Evolutionary conservation across 2,797 vertebrate species (phyloP).

Genomic region (Scolopax rusticola): DNA sequence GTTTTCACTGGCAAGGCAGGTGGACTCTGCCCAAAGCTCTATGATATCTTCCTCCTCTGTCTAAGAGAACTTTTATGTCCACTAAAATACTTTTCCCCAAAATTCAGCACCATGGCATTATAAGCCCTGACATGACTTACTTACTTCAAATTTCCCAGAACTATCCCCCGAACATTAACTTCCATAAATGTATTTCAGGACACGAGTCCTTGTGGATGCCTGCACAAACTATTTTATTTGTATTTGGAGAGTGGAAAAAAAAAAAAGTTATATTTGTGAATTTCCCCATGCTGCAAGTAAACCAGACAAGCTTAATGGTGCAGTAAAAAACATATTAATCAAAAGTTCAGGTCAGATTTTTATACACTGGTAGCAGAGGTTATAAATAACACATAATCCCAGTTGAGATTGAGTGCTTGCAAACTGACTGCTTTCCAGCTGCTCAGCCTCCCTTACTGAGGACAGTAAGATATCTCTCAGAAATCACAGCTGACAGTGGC

Average conservation of each 20-base stretch:
- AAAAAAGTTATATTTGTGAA: background rate
- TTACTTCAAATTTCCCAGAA: slow-evolving; percentile 13
- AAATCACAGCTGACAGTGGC: background rate
- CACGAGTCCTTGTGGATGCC: background rate
- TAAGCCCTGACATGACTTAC: background rate
- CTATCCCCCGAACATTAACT: slow-evolving; percentile 17
- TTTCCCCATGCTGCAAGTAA: slow-evolving; percentile 31
- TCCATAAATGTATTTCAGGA: slow-evolving; percentile 27
- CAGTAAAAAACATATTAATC: slow-evolving; percentile 55
- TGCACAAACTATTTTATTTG: slow-evolving; percentile 12
- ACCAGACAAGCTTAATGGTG: slow-evolving; percentile 41
- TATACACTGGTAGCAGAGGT: background rate
- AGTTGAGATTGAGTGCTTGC: background rate
- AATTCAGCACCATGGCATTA: background rate
- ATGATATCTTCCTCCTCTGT: background rate
- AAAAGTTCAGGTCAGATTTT: slow-evolving; percentile 36
- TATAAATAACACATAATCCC: slow-evolving; percentile 13
- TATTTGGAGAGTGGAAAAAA: slow-evolving; percentile 1
- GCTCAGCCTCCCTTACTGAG: background rate
- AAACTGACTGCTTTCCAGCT: background rate
- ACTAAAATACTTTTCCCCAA: background rate
- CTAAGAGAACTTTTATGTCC: background rate
- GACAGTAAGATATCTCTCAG: background rate
- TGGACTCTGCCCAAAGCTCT: background rate
- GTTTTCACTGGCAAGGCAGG: background rate